Evolutionary conservation across 2,797 vertebrate genomes (phyloP).

Genomic region (Natrix natrix): DNA sequence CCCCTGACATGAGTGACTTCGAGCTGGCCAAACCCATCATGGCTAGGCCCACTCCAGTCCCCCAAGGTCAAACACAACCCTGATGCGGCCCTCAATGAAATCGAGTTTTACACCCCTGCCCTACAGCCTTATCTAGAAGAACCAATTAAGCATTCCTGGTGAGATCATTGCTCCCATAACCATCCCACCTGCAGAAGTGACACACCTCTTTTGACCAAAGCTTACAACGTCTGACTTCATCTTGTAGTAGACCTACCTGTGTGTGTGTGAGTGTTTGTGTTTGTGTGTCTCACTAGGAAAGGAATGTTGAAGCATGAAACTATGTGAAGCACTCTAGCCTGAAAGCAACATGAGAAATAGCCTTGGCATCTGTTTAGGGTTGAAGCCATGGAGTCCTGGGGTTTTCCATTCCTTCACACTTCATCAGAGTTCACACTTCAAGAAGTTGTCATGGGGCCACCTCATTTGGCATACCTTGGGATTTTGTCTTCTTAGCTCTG

Average conservation of each 20-base stretch:
- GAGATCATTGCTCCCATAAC: background rate
- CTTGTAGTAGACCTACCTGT: background rate
- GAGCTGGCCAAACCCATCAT: too few species aligned
- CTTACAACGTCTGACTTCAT: background rate
- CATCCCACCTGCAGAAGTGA: background rate
- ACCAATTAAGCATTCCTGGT: background rate
- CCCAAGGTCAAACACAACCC: too few species aligned
- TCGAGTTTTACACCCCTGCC: too few species aligned
- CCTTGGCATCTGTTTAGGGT: background rate
- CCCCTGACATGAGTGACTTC: too few species aligned
- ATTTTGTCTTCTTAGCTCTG: background rate
- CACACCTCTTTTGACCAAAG: background rate
- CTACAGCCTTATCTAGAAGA: background rate
- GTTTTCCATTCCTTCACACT: background rate
- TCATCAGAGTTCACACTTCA: background rate
- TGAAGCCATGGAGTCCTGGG: background rate
- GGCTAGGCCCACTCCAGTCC: too few species aligned
- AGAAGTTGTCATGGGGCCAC: background rate
- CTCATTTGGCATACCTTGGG: background rate
- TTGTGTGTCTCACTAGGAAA: background rate
- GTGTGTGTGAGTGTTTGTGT: background rate
- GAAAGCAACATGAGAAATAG: background rate
- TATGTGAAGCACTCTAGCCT: background rate
- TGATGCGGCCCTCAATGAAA: too few species aligned
- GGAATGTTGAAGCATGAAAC: background rate